Evolutionary conservation across 2,888 invertebrate genomes (phyloP), one percentile per base, ranked within the genome.

Genomic region (Trachelus iudaicus): DNA sequence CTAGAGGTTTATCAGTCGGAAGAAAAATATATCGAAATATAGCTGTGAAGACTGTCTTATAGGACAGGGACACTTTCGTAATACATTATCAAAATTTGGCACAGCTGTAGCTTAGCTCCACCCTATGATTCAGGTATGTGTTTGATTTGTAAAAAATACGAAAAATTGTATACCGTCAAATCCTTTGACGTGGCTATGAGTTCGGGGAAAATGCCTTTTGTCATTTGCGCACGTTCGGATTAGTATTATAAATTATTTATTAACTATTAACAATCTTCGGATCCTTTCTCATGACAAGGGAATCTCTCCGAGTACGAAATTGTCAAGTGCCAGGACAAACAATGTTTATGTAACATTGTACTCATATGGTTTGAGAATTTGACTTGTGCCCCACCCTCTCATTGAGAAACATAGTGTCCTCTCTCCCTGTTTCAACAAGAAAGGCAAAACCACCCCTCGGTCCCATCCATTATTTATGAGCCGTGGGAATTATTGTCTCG

Each of bases 371-470:
- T 71, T 71, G 71, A 71, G 31, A 31, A 71, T 71, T 71, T 71
- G 71, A 71, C 71, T 71, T 71, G 31, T 71, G 6, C 71, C 12
- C 15, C 35, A 3, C 35, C 40, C 40, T 77, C 81, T 79, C 78
- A 78, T 79, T 78, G 79, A 78, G 77, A 81, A 79, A 78, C 81
- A 81, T 78, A 75, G 76, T 77, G 76, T 79, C 74, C 77, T 75
- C 77, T 34, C 9, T 68, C 77, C 73, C 75, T 33, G 73, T 73
- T 75, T 76, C 71, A 23, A 69, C 71, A 73, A 69, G 76, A 34
- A 69, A 12, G 31, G 31, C 71, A 2, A 31, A 56, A 13, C 69
- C 75, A 77, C 12, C 75, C 68, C 76, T 75, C 31, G 40, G n/a
- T 73, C 56, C 30, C 78, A 76, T 79, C 78, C 79, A 79, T 81